Evolutionary conservation across 1,140 invertebrate species (phyloP).

Genomic region (honey bee (Apis mellifera)): DNA sequence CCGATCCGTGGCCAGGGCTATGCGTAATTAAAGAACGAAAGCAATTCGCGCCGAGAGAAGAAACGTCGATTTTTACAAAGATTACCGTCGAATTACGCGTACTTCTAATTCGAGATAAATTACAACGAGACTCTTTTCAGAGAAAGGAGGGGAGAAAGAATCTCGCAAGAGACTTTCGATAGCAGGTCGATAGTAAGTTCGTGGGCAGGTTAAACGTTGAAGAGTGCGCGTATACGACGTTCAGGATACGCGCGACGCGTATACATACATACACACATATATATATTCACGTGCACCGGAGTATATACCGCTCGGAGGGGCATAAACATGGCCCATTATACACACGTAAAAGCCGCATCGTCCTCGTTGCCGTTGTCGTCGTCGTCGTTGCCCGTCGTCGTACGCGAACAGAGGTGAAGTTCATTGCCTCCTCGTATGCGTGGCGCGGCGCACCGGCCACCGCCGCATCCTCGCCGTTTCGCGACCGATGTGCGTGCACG

Average conservation of each 20-base stretch:
- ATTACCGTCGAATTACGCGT: neutral
- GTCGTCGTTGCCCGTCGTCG: constrained; percentile 47
- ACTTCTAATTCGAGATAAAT: constrained; percentile 33
- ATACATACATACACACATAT: constrained; percentile 32
- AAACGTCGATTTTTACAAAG: too few relatives aligned
- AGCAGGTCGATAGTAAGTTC: constrained; percentile 4
- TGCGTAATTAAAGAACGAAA: neutral
- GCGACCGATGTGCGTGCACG: constrained; percentile 47
- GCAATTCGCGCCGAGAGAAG: neutral
- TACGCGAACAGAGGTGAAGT: constrained; percentile 79
- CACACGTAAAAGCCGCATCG: constrained; percentile 76
- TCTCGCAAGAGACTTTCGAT: constrained; percentile 52
- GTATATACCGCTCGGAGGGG: constrained; percentile 64
- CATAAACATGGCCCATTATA: constrained; percentile 80
- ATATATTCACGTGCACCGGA: constrained; percentile 54
- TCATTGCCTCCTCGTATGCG: constrained; percentile 78
- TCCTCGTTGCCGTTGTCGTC: constrained; percentile 51
- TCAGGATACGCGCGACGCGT: neutral
- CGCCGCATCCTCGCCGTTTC: constrained; percentile 42
- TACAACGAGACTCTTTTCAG: neutral
- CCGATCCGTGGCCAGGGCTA: fast-evolving
- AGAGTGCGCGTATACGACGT: neutral
- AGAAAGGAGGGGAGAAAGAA: too few relatives aligned
- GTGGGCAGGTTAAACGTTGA: constrained; percentile 56
- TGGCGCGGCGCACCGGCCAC: constrained; percentile 50